Conservation (phyloP, 1,140 invertebrate species). For the Megalonaias nervosa region DNA sequence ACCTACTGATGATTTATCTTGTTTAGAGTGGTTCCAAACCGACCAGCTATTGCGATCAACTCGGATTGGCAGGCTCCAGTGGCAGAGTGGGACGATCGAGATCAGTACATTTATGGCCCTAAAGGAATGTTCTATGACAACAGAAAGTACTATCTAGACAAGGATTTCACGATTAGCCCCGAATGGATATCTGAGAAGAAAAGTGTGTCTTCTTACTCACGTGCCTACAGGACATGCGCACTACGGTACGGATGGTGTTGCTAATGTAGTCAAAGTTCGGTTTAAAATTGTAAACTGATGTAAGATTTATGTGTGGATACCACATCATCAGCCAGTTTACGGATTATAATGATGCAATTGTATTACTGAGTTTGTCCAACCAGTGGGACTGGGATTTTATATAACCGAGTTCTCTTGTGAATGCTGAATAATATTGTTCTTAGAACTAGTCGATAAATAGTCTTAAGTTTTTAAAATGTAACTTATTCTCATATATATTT, state of each 20-base stretch:
- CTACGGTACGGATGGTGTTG: slow-evolving; percentile 49
- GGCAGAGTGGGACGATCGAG: slow-evolving; percentile 49
- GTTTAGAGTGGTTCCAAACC: slow-evolving; percentile 42
- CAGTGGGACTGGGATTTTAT: no score
- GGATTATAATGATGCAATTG: no score
- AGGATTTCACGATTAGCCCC: slow-evolving; percentile 45
- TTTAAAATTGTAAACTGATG: no score
- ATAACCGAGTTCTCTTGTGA: no score
- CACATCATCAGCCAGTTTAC: no score
- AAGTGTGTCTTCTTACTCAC: slow-evolving; percentile 44
- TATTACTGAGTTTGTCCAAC: no score
- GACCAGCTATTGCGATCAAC: slow-evolving; percentile 39
- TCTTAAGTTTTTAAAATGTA: no score
- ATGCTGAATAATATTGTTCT: no score
- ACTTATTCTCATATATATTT: no score
- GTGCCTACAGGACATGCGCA: slow-evolving; percentile 49
- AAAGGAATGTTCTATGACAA: slow-evolving; percentile 48
- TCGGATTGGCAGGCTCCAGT: slow-evolving; percentile 49
- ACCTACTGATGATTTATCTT: not conserved
- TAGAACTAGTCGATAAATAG: no score
- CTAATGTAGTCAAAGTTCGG: not conserved
- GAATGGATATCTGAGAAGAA: slow-evolving; percentile 51
- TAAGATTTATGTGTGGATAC: no score
- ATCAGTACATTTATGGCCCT: slow-evolving; percentile 43
- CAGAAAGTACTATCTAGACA: slow-evolving; percentile 36